These are phyloP conservation scores for Spodoptera picta DNA, from an alignment of 2,888 invertebrate genomes.

Conservation along the genomic window DNA sequence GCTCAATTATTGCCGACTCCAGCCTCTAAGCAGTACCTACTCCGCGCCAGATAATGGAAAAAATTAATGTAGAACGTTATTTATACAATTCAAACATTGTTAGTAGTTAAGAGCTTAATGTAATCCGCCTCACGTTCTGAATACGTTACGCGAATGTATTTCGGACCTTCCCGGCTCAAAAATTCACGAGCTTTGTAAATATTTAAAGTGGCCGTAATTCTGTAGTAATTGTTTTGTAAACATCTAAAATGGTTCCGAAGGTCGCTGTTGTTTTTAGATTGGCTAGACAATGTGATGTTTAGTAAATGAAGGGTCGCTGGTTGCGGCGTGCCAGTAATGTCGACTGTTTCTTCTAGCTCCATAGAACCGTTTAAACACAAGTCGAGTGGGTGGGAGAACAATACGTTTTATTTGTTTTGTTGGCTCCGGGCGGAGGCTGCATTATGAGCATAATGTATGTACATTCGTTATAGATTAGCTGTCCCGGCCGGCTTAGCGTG, in stretches of 20 bases:
- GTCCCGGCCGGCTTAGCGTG: constrained; percentile 20
- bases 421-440: constrained; percentile 10
- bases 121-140: constrained; percentile 48
- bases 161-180: constrained; percentile 30
- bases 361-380: constrained; percentile 5
- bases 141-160: constrained; percentile 42
- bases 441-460: constrained; percentile 27
- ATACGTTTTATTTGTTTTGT: constrained; percentile 26
- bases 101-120: constrained; percentile 40
- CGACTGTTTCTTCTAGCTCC: constrained; percentile 9
- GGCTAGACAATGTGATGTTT: constrained; percentile 10
- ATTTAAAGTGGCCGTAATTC: constrained; percentile 39
- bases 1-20: constrained; percentile 11
- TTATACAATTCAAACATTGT: constrained; percentile 41
- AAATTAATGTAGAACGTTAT: constrained; percentile 35
- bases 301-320: neutral
- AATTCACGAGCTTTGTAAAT: constrained; percentile 31
- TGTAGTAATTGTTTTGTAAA: constrained; percentile 29
- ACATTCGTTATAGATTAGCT: constrained; percentile 46
- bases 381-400: constrained; percentile 3
- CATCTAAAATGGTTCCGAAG: constrained; percentile 14
- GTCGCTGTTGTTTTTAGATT: constrained; percentile 10
- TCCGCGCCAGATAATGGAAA: constrained; percentile 32
- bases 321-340: constrained; percentile 2
- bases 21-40: constrained; percentile 5